These are phyloP conservation scores for Halisarca cf. caerulea DNA, from an alignment of 37 sponge, comb jelly and placozoan genomes.

Conservation along the genomic window DNA sequence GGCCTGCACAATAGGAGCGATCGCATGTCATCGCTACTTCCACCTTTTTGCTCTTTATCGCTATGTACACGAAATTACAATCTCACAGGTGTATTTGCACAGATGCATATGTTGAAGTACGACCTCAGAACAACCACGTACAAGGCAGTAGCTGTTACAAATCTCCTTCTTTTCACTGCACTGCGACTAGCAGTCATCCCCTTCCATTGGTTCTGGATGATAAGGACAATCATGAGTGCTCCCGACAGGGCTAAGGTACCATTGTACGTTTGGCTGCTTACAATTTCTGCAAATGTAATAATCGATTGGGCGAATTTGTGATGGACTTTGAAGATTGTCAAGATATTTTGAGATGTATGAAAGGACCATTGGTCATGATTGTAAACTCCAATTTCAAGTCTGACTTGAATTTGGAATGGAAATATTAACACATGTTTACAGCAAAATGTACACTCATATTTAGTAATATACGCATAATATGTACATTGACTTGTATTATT, in stretches of 20 bases:
- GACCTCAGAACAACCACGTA: background rate
- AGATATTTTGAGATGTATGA: too few species aligned
- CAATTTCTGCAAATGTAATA: too few species aligned
- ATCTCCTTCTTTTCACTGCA: background rate
- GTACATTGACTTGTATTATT: too few species aligned
- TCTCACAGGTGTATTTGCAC: background rate
- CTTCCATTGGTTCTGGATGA: slow-evolving; percentile 4
- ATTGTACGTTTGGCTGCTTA: too few species aligned
- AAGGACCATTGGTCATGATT: too few species aligned
- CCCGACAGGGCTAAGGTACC: too few species aligned
- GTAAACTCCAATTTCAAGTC: too few species aligned
- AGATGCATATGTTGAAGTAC: background rate
- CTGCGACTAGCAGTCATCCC: background rate
- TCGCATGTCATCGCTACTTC: background rate
- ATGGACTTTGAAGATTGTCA: background rate
- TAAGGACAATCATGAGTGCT: background rate
- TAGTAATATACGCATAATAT: too few species aligned
- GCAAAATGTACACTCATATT: too few species aligned
- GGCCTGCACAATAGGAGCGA: background rate
- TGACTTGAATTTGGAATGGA: too few species aligned
- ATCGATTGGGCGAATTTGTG: background rate
- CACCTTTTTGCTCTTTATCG: background rate
- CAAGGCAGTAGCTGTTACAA: background rate
- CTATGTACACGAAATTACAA: background rate
- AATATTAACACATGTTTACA: too few species aligned